Percentiles rank a stretch among this genome's conserved stretches.
These are phyloP conservation scores for Phoeniculus purpureus DNA, from an alignment of 2,797 vertebrate species.

Conservation along the genomic window DNA sequence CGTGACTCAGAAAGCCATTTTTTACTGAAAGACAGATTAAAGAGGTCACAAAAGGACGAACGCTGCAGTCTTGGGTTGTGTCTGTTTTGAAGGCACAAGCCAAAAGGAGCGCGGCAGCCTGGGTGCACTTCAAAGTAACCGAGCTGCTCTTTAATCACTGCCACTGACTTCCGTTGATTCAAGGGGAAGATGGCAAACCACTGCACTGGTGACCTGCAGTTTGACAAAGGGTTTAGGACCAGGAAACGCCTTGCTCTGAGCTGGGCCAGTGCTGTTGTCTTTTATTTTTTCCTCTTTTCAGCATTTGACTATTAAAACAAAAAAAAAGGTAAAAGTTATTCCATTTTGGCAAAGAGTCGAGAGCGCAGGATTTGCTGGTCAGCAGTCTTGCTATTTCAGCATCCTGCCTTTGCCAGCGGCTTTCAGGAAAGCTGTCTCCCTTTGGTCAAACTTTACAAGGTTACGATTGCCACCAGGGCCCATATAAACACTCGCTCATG, in stretches of 20 bases:
- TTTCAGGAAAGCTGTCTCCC: conserved; percentile 8
- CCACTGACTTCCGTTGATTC: not conserved
- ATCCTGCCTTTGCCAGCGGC: not conserved
- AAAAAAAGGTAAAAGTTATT: not conserved
- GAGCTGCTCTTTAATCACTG: not conserved
- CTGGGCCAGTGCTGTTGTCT: not conserved
- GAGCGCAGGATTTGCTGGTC: conserved; percentile 30
- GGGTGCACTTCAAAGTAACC: not conserved
- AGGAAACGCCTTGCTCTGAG: not conserved
- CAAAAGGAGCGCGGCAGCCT: not conserved
- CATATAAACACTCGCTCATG: not conserved
- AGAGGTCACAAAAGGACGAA: not conserved
- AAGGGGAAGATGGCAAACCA: not conserved
- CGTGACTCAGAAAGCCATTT: not conserved
- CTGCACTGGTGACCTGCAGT: not conserved
- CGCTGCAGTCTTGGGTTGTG: not conserved
- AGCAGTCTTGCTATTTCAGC: conserved; percentile 35
- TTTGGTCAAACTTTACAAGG: not conserved
- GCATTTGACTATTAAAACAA: not conserved
- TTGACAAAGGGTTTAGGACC: not conserved
- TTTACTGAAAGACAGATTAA: not conserved
- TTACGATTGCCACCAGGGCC: not conserved
- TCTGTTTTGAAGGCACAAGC: too few relatives aligned
- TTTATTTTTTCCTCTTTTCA: conserved; percentile 38
- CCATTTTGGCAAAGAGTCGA: not conserved